Evolutionary conservation across 2,797 vertebrate genomes (phyloP), one percentile per base, ranked within the genome.

Genomic region (Prunella strophiata): DNA sequence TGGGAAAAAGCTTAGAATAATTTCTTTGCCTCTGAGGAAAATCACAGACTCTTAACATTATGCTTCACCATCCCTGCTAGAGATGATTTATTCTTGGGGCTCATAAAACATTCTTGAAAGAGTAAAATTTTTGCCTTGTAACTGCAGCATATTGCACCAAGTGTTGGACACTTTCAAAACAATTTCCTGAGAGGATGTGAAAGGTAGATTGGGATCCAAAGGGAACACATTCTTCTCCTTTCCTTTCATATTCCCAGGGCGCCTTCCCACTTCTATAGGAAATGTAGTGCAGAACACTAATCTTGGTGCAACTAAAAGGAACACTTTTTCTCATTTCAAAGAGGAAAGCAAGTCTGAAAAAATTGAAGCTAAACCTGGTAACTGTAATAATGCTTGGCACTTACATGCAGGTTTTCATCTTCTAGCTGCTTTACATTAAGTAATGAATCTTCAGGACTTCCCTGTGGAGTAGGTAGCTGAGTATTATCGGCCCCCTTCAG

Each of bases 141-240:
- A 83, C 92, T 95, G 75, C 77, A 95, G 87, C 92, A 93, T 92
- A 94, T 94, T 94, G 88, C 88, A 95, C 58, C 61, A 88, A 93
- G 78, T 36, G 43, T 89, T 0, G 36, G 59, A 86, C 65, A 76
- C 83, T 96, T 94, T 94, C 86, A 93, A 93, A 97, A 84, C 83
- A 86, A 91, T 96, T 96, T 97, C 93, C 89, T 96, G 78, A 86
- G 92, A 95, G 91, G 70, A 87, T 68, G 85, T 94, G 67, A 92
- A 94, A 95, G 85, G 91, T 94, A 90, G 84, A 81, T 94, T 88
- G 61, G 71, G 61, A 94, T 95, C 73, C 73, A 90, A 95, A 88
- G 88, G 88, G 96, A 96, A 96, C 93, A 89, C 76, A 89, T 93
- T 96, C 94, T 96, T 94, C 88, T 97, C 95, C 82, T 93, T 93